phyloP scores from a whole-genome alignment of 64 coral and sea anemone species.

The Catalaphyllia jardinei region DNA sequence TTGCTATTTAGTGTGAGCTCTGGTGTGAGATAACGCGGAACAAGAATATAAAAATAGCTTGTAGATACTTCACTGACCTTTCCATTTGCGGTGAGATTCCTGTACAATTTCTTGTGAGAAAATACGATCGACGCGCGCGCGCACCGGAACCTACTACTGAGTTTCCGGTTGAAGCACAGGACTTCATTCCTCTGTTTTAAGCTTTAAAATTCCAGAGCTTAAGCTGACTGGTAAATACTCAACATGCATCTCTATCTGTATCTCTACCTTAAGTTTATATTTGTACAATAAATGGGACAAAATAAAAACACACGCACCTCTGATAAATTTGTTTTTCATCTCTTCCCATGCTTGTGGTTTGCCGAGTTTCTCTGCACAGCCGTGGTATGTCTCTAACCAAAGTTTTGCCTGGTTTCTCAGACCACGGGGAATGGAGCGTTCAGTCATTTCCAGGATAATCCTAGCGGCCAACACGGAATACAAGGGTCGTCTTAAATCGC shows the following conservation, averaged over 20 bases:
- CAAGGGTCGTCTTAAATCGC: constrained; percentile 82
- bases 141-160: constrained; percentile 24
- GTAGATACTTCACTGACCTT: neutral
- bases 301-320: constrained; percentile 4
- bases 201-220: too few species aligned
- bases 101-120: neutral
- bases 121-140: neutral
- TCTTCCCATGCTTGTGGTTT: constrained; percentile 18
- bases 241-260: too few species aligned
- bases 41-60: neutral
- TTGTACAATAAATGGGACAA: neutral
- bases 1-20: neutral
- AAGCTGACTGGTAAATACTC: too few species aligned
- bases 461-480: constrained; percentile 94
- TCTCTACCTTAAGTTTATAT: too few species aligned
- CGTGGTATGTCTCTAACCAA: constrained; percentile 78
- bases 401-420: constrained; percentile 77
- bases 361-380: constrained; percentile 52
- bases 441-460: constrained; percentile 70
- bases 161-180: constrained; percentile 16
- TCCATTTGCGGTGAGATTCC: neutral
- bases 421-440: constrained; percentile 55
- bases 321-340: constrained; percentile 11
- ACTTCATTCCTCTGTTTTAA: neutral
- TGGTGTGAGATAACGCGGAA: neutral